phyloP scores from a whole-genome alignment of 53 echinoderm and acorn worm species.

The Glandiceps talaboti region DNA sequence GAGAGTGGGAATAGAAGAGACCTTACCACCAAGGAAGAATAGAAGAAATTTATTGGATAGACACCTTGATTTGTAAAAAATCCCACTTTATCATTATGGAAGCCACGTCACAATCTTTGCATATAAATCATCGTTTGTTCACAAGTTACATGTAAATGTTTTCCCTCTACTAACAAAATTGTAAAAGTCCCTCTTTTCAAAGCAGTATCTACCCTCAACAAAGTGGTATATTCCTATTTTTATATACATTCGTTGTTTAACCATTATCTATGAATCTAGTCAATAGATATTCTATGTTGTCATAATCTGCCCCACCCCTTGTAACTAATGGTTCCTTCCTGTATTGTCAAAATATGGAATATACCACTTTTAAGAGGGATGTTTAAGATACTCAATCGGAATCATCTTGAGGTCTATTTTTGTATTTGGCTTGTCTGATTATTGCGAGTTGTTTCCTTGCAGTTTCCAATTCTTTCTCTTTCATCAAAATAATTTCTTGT shows the following conservation, averaged over 20 bases:
- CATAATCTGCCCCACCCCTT: too few relatives aligned
- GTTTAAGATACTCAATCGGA: constrained; percentile 26
- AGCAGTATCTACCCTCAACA: background rate
- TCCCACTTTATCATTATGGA: background rate
- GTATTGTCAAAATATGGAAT: background rate
- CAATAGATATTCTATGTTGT: too few relatives aligned
- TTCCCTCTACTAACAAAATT: background rate
- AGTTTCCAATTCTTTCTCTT: constrained; percentile 71
- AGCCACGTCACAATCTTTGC: background rate
- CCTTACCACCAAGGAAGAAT: background rate
- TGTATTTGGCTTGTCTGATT: constrained; percentile 81
- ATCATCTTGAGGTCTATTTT: constrained; percentile 48
- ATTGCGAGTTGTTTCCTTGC: constrained; percentile 68
- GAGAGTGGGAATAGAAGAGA: background rate
- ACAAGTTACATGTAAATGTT: background rate
- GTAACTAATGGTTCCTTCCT: background rate
- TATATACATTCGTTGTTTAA: too few relatives aligned
- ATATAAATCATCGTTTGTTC: background rate
- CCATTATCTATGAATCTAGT: too few relatives aligned
- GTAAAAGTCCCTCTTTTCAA: background rate
- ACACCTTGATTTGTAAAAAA: background rate
- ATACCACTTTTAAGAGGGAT: background rate
- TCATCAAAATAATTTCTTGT: constrained; percentile 83
- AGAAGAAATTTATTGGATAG: background rate
- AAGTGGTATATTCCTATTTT: too few relatives aligned